phyloP scores from a whole-genome alignment of 1,140 invertebrate species.

The Megathymus violae region DNA sequence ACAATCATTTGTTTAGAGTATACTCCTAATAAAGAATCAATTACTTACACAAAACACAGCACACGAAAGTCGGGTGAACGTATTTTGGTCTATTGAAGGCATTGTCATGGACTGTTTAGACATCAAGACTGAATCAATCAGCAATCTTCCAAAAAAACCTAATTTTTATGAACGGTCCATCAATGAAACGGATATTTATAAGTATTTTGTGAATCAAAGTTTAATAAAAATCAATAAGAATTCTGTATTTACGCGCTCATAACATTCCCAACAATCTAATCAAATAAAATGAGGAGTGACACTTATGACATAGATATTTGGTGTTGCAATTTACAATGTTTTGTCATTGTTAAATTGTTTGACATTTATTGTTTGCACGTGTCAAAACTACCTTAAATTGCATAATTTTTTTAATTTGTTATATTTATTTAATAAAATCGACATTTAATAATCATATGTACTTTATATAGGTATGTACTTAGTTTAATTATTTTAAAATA shows the following conservation, averaged over 20 bases:
- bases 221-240: slow-evolving; percentile 28
- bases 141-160: slow-evolving; percentile 1
- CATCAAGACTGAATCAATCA: slow-evolving; percentile 47
- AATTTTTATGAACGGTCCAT: neutral
- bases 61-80: slow-evolving; percentile 68
- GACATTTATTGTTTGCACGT: too few relatives aligned
- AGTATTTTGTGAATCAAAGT: neutral
- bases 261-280: neutral
- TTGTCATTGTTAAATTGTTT: too few relatives aligned
- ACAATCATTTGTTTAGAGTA: neutral
- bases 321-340: too few relatives aligned
- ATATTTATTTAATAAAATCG: too few relatives aligned
- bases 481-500: too few relatives aligned
- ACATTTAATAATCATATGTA: too few relatives aligned
- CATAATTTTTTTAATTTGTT: too few relatives aligned
- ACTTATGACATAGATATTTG: too few relatives aligned
- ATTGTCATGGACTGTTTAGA: slow-evolving; percentile 71
- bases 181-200: neutral
- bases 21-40: slow-evolving; percentile 32
- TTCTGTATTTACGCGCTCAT: slow-evolving; percentile 36
- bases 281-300: too few relatives aligned
- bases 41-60: slow-evolving; percentile 70
- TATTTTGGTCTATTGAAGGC: slow-evolving; percentile 67
- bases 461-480: too few relatives aligned
- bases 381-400: too few relatives aligned